A percentile compares a stretch with the other conserved stretches of the same genome.
These are phyloP conservation scores for Drosophila pandora DNA, from an alignment of 1,140 invertebrate species.

Conservation along the genomic window DNA sequence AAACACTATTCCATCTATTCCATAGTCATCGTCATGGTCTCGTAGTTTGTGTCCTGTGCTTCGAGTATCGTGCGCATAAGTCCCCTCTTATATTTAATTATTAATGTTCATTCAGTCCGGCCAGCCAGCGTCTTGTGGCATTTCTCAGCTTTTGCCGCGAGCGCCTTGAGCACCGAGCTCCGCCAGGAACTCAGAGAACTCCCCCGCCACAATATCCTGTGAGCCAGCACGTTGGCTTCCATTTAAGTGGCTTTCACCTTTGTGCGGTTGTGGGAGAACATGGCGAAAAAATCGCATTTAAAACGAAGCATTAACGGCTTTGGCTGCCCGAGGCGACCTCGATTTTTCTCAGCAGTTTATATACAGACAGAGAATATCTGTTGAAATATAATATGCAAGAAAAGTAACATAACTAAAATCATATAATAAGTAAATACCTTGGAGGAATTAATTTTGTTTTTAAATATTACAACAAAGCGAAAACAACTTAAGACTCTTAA, in stretches of 20 bases:
- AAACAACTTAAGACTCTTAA: too few relatives aligned
- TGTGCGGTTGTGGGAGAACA: slow-evolving; percentile 32
- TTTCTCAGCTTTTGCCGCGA: slow-evolving; percentile 39
- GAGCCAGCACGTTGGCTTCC: slow-evolving; percentile 35
- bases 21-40: slow-evolving; percentile 28
- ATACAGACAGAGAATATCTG: not conserved
- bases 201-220: slow-evolving; percentile 19
- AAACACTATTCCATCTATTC: slow-evolving; percentile 52
- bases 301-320: slow-evolving; percentile 55
- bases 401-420: not conserved
- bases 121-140: slow-evolving; percentile 53
- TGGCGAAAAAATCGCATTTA: slow-evolving; percentile 55
- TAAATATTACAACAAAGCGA: not conserved
- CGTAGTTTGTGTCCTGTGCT: slow-evolving; percentile 12
- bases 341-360: not conserved
- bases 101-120: slow-evolving; percentile 64
- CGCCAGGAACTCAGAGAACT: not conserved
- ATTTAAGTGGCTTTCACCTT: slow-evolving; percentile 64
- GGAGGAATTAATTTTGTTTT: not conserved
- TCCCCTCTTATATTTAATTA: slow-evolving; percentile 75
- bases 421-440: not conserved
- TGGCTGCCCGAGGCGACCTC: slow-evolving; percentile 11
- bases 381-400: not conserved
- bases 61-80: slow-evolving; percentile 53
- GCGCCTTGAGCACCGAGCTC: not conserved